A percentile compares a stretch with the other conserved stretches of the same genome.
phyloP scores from a whole-genome alignment of 2,888 invertebrate genomes.

The Luffia ferchaultella region DNA sequence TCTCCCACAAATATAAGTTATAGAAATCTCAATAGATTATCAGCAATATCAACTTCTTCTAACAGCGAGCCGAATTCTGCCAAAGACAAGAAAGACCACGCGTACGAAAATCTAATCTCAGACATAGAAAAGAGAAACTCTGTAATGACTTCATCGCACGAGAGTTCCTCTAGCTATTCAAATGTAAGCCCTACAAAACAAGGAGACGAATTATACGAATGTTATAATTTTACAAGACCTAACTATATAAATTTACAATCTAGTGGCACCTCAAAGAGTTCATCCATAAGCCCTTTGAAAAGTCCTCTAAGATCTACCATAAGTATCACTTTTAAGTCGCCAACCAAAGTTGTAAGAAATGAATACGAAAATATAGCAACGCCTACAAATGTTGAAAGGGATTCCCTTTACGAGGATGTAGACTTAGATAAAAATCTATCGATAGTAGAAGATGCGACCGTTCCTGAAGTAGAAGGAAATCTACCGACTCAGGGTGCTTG shows the following conservation, averaged over 20 bases:
- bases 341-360: constrained; percentile 46
- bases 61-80: constrained; percentile 37
- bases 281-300: constrained; percentile 47
- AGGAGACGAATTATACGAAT: constrained; percentile 41
- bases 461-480: constrained; percentile 63
- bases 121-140: constrained; percentile 20
- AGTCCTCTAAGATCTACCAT: constrained; percentile 75
- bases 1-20: constrained; percentile 51
- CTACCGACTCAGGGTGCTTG: constrained; percentile 66
- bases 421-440: constrained; percentile 52
- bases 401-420: constrained; percentile 68
- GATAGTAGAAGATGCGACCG: constrained; percentile 60
- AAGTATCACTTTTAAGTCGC: constrained; percentile 76
- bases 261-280: constrained; percentile 49
- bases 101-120: constrained; percentile 20
- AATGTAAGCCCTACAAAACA: constrained; percentile 40
- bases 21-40: constrained; percentile 53
- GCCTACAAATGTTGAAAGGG: constrained; percentile 48
- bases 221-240: constrained; percentile 44
- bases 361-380: constrained; percentile 59
- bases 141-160: constrained; percentile 55
- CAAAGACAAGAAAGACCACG: constrained; percentile 14
- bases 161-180: constrained; percentile 51
- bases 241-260: constrained; percentile 56
- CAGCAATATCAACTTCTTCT: constrained; percentile 46